Conservation (phyloP, 2,113 vertebrate genomes). For the Poeciliopsis occidentalis region DNA sequence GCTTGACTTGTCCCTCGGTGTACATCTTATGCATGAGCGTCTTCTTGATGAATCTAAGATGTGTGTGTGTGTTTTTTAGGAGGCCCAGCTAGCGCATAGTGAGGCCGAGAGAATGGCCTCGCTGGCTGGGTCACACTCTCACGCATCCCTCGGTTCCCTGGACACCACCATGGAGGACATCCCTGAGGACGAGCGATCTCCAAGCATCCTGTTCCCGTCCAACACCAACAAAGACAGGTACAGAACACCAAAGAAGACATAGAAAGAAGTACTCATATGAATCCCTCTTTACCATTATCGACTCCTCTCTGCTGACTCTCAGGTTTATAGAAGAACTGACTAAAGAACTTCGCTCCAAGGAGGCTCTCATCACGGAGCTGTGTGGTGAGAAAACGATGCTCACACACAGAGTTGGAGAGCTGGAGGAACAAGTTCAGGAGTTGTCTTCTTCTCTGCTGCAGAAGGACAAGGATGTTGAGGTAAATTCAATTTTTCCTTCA, state of each 20-base stretch:
- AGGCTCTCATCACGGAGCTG: conserved; percentile 78
- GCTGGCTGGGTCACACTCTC: conserved; percentile 83
- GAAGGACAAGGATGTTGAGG: conserved; percentile 79
- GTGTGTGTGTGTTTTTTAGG: conserved; percentile 76
- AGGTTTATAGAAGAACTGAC: conserved; percentile 87
- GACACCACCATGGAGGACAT: conserved; percentile 82
- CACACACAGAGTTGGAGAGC: conserved; percentile 72
- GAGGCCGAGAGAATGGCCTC: conserved; percentile 83
- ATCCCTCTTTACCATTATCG: background rate
- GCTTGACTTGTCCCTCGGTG: background rate
- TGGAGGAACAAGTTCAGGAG: conserved; percentile 80
- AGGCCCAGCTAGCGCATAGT: conserved; percentile 86
- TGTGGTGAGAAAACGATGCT: conserved; percentile 80
- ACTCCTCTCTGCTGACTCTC: conserved; percentile 28
- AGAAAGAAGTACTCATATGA: background rate
- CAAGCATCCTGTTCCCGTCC: conserved; percentile 38
- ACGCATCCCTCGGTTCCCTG: conserved; percentile 79
- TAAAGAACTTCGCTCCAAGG: conserved; percentile 81
- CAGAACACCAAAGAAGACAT: background rate
- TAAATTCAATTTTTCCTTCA: conserved; percentile 45
- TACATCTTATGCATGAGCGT: background rate
- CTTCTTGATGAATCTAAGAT: background rate
- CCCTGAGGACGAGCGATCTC: conserved; percentile 67
- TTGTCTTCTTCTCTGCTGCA: conserved; percentile 75
- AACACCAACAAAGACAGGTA: conserved; percentile 84